Evolutionary conservation across 1,140 invertebrate genomes (phyloP).

Genomic region (Carposina sasakii): DNA sequence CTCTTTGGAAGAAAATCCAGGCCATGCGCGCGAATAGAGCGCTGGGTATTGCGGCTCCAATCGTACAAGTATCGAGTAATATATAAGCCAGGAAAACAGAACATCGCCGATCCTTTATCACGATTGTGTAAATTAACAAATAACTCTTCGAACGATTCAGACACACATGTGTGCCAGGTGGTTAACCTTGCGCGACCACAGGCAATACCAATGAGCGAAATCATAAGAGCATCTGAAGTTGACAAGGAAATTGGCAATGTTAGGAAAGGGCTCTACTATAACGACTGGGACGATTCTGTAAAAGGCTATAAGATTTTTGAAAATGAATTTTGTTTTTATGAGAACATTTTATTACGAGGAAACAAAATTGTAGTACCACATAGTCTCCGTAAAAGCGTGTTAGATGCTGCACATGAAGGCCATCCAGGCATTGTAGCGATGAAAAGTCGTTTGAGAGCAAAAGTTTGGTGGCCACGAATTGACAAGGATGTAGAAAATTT

Average conservation of each 20-base stretch:
- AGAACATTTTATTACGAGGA: neutral
- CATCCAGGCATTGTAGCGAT: conserved; percentile 37
- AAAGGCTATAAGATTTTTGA: conserved; percentile 4
- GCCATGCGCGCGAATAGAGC: conserved; percentile 29
- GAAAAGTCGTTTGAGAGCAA: conserved; percentile 66
- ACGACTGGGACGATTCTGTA: neutral
- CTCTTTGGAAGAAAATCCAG: conserved; percentile 12
- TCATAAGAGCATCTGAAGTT: neutral
- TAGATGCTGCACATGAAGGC: conserved; percentile 47
- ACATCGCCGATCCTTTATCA: conserved; percentile 9
- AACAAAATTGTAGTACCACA: conserved; percentile 27
- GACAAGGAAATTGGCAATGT: neutral
- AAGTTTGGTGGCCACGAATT: conserved; percentile 51
- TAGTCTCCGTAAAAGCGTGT: conserved; percentile 18
- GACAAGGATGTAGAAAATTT: conserved; percentile 56
- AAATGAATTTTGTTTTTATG: conserved; percentile 5
- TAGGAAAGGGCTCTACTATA: neutral
- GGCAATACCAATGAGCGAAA: neutral
- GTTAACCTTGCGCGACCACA: neutral
- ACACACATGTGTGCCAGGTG: conserved; percentile 2
- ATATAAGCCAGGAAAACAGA: conserved; percentile 9
- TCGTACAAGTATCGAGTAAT: conserved; percentile 1
- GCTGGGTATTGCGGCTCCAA: conserved; percentile 11
- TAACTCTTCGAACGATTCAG: neutral
- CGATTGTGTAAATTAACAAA: neutral